Conservation (phyloP, 2,113 vertebrate genomes). For the Hirundichthys speculiger region DNA sequence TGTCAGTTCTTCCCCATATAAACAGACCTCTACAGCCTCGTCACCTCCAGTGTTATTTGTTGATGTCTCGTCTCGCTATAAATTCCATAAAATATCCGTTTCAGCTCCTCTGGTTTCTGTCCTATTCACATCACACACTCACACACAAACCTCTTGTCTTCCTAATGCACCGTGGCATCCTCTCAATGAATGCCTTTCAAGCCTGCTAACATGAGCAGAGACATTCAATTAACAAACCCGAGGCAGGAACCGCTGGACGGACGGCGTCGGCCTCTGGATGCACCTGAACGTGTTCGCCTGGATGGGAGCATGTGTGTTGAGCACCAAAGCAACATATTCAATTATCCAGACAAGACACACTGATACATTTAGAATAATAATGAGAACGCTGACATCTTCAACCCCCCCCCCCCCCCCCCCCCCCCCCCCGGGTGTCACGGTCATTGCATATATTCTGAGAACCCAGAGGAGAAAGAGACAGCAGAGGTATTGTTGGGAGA, state of each 20-base stretch:
- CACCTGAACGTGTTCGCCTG: neutral
- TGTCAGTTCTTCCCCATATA: constrained; percentile 23
- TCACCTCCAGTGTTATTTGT: constrained; percentile 44
- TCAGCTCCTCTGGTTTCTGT: constrained; percentile 58
- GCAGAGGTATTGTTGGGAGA: too few relatives aligned
- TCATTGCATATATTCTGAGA: too few relatives aligned
- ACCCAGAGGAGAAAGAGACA: too few relatives aligned
- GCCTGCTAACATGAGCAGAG: constrained; percentile 61
- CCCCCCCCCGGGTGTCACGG: too few relatives aligned
- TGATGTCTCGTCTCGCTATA: constrained; percentile 48
- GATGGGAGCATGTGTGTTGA: constrained; percentile 8
- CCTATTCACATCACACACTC: constrained; percentile 49
- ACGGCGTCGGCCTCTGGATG: constrained; percentile 16
- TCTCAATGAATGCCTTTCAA: constrained; percentile 62
- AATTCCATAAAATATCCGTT: constrained; percentile 47
- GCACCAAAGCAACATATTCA: too few relatives aligned
- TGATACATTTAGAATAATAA: constrained; percentile 61
- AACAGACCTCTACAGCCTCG: constrained; percentile 44
- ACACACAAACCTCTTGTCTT: constrained; percentile 48
- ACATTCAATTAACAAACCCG: constrained; percentile 67
- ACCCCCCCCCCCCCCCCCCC: too few relatives aligned
- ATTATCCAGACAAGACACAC: constrained; percentile 53
- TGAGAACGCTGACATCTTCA: constrained; percentile 43
- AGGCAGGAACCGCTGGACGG: constrained; percentile 43
- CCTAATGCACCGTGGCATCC: constrained; percentile 64